Evolutionary conservation across 2,113 vertebrate species (phyloP).

Genomic region (Aldabrachelys gigantea): DNA sequence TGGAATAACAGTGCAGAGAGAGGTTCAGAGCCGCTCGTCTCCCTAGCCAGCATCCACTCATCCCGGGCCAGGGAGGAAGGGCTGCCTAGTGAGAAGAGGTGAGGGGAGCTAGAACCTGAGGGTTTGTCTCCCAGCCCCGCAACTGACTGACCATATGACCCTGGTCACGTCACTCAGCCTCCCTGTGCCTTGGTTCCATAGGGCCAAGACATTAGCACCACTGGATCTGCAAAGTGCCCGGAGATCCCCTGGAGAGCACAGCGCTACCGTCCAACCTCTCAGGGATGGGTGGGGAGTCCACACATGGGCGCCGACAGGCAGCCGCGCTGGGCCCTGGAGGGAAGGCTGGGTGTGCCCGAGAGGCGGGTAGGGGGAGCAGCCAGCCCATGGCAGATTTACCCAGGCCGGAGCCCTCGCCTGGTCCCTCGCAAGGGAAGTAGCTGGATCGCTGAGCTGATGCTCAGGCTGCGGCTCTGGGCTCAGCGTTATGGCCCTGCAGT

Average conservation of each 20-base stretch:
- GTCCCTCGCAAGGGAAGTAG: no score
- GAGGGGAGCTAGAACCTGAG: not conserved
- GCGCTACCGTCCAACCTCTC: not conserved
- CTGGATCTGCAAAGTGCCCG: not conserved
- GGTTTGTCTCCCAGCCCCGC: not conserved
- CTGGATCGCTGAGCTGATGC: not conserved
- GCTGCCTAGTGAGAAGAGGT: not conserved
- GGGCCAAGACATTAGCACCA: no score
- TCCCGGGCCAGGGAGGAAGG: not conserved
- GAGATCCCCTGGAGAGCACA: not conserved
- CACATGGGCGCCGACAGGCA: not conserved
- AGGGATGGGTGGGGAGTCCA: not conserved
- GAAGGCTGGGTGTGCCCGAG: no score
- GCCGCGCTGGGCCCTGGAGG: no score
- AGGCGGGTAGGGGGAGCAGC: no score
- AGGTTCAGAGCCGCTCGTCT: not conserved
- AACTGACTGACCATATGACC: not conserved
- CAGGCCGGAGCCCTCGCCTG: no score
- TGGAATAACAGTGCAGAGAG: conserved; percentile 65
- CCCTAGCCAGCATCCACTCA: fast-evolving
- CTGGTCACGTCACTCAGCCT: not conserved
- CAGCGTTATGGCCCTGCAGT: no score
- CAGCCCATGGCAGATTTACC: no score
- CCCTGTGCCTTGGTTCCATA: not conserved
- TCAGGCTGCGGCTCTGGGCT: no score